These are phyloP conservation scores for Actenoides lindsayi DNA, from an alignment of 2,113 vertebrate species.

Conservation along the genomic window DNA sequence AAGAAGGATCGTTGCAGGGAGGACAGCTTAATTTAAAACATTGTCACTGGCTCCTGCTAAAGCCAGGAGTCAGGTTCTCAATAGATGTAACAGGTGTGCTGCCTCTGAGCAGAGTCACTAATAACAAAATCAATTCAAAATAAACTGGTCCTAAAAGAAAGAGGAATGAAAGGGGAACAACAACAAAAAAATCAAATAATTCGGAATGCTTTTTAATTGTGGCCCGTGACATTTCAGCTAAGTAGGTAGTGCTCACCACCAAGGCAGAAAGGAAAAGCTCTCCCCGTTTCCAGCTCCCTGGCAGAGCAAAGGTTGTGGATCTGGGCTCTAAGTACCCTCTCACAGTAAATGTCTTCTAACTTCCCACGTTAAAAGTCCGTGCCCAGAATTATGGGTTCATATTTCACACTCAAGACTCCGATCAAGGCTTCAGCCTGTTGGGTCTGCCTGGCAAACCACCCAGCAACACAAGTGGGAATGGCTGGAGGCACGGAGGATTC, in stretches of 20 bases:
- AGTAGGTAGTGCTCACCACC: neutral
- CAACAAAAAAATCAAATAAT: neutral
- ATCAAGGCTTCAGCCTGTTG: neutral
- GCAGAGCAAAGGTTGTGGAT: neutral
- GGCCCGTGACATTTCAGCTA: neutral
- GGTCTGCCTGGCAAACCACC: neutral
- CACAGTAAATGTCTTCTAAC: neutral
- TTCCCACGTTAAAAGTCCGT: accelerated
- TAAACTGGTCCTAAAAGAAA: slow-evolving; percentile 17
- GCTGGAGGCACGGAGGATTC: neutral
- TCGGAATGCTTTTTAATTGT: neutral
- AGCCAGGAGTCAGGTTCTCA: slow-evolving; percentile 54
- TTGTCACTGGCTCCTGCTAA: slow-evolving; percentile 15
- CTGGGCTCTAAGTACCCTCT: neutral
- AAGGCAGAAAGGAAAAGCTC: neutral
- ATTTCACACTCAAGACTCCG: neutral
- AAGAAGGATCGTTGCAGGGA: slow-evolving; percentile 47
- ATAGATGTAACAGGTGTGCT: slow-evolving; percentile 22
- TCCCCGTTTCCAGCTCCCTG: neutral
- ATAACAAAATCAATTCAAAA: slow-evolving; percentile 55
- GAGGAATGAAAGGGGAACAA: neutral
- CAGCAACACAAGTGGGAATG: neutral
- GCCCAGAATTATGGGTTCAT: neutral
- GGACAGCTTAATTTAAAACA: slow-evolving; percentile 69
- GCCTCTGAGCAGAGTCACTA: slow-evolving; percentile 23